Percentiles rank a stretch among this genome's conserved stretches.
Evolutionary conservation across 2,888 invertebrate species (phyloP).

Genomic region (Agrotis segetum): DNA sequence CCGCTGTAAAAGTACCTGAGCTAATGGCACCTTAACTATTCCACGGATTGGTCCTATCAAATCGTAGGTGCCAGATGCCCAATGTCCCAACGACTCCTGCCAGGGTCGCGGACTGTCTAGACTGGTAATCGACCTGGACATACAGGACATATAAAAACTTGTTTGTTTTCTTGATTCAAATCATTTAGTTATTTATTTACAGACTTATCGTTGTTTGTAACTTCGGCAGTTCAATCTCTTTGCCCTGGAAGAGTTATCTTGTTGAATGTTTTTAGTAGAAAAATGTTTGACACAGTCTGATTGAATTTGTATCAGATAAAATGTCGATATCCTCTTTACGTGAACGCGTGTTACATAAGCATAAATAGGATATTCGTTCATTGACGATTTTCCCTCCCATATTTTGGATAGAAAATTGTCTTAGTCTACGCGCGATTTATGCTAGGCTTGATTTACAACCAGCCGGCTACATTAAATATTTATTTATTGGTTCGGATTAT

Average conservation of each 20-base stretch:
- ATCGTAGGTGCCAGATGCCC: too few relatives aligned
- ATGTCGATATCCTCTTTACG: conserved; percentile 26
- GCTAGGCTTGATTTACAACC: too few relatives aligned
- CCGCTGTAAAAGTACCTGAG: too few relatives aligned
- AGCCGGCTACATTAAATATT: too few relatives aligned
- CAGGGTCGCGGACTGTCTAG: too few relatives aligned
- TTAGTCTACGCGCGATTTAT: too few relatives aligned
- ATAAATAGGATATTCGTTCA: conserved; percentile 17
- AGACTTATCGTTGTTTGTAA: conserved; percentile 1
- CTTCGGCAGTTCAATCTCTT: not conserved
- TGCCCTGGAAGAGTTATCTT: conserved; percentile 15
- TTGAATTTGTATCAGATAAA: conserved; percentile 55
- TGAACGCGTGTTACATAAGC: conserved; percentile 8
- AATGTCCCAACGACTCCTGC: too few relatives aligned
- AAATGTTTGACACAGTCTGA: conserved; percentile 21
- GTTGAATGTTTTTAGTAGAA: conserved; percentile 14
- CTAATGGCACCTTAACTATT: too few relatives aligned
- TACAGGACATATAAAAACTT: too few relatives aligned
- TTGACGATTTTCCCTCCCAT: conserved; percentile 21
- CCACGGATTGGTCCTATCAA: too few relatives aligned
- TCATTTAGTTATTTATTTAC: conserved; percentile 24
- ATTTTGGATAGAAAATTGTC: not conserved
- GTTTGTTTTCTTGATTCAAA: not conserved
- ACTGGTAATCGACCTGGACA: too few relatives aligned
- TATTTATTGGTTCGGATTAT: not conserved